These are phyloP conservation scores for Ailurus styani DNA, from an alignment of 2,113 vertebrate species.

Conservation along the genomic window DNA sequence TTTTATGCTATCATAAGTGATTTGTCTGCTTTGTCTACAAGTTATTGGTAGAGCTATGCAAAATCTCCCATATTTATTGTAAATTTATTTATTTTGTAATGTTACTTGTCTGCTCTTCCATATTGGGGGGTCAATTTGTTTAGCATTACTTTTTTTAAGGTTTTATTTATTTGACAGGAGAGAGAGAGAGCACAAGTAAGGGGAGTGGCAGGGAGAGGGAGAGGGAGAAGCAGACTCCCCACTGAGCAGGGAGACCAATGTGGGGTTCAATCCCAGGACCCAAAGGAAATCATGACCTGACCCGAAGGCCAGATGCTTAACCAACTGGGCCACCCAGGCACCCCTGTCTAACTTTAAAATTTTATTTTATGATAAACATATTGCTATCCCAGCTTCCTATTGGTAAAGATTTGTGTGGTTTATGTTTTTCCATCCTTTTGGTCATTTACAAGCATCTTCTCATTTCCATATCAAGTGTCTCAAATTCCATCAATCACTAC, in stretches of 20 bases:
- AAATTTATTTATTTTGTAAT: not conserved
- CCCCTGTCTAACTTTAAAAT: not conserved
- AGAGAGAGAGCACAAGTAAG: not conserved
- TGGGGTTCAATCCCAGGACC: not conserved
- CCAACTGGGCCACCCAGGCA: no score
- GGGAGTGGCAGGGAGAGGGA: not conserved
- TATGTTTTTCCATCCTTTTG: not conserved
- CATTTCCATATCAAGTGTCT: not conserved
- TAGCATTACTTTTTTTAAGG: not conserved
- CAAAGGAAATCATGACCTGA: not conserved
- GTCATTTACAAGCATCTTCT: not conserved
- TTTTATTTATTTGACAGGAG: not conserved
- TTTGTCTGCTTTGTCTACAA: not conserved
- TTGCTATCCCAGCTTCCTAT: not conserved
- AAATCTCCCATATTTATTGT: not conserved
- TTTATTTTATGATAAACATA: not conserved
- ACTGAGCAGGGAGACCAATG: fast-evolving
- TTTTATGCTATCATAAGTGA: not conserved
- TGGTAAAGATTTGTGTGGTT: not conserved
- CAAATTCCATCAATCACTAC: not conserved
- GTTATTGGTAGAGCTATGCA: not conserved
- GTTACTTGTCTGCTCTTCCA: not conserved
- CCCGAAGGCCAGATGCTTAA: no score
- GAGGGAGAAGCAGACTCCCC: not conserved
- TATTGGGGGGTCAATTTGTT: not conserved